These are phyloP conservation scores for Pomatostomus ruficeps DNA, from an alignment of 2,113 vertebrate species.

Conservation along the genomic window DNA sequence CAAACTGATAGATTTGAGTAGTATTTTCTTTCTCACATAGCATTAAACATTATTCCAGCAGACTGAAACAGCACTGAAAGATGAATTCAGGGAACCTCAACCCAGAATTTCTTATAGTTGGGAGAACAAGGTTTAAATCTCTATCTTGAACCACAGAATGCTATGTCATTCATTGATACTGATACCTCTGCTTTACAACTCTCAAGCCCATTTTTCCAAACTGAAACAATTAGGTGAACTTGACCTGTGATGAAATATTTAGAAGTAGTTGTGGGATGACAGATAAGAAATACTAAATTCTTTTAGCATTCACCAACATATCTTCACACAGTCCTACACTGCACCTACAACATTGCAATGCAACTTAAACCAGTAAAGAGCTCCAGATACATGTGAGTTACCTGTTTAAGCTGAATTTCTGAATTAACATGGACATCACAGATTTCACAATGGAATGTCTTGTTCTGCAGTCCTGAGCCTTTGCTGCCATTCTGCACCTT, in stretches of 20 bases:
- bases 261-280: background rate
- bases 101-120: background rate
- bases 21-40: background rate
- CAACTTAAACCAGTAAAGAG: background rate
- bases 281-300: background rate
- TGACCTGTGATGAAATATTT: background rate
- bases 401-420: constrained; percentile 98
- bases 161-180: background rate
- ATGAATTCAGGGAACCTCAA: background rate
- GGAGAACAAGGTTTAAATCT: background rate
- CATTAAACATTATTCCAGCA: background rate
- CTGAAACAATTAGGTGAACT: background rate
- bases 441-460: constrained; percentile 98
- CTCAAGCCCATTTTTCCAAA: background rate
- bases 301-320: background rate
- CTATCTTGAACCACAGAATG: background rate
- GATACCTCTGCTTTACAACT: background rate
- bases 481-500: constrained; percentile 82
- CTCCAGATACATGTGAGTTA: constrained; percentile 29
- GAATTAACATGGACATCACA: constrained; percentile 98
- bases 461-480: constrained; percentile 94
- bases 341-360: background rate
- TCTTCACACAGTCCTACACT: background rate
- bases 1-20: background rate
- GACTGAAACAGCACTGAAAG: background rate